phyloP scores from a whole-genome alignment of 2,888 invertebrate species.

The Listrodromus nycthemerus region DNA sequence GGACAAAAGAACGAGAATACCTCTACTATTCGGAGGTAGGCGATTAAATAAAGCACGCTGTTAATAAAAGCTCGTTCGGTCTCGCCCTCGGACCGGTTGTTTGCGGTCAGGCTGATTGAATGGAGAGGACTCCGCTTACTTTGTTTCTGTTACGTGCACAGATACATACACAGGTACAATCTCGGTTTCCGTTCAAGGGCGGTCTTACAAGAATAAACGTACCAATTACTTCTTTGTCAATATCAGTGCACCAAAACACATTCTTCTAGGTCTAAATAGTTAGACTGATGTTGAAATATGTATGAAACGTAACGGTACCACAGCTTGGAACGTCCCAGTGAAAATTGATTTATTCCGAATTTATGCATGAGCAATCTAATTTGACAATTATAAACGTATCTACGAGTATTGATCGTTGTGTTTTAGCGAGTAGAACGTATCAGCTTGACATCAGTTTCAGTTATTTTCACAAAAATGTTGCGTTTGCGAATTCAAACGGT shows the following conservation, averaged over 20 bases:
- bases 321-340: no score
- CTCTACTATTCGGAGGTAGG: conserved; percentile 23
- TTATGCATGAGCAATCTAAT: no score
- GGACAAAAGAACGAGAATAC: conserved; percentile 46
- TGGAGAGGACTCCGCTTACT: conserved; percentile 31
- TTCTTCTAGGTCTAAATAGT: neutral
- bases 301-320: no score
- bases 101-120: conserved; percentile 44
- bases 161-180: neutral
- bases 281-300: neutral
- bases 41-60: conserved; percentile 40
- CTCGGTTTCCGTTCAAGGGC: conserved; percentile 6
- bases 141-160: neutral
- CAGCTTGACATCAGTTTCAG: no score
- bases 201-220: conserved; percentile 30
- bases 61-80: conserved; percentile 35
- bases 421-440: no score
- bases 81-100: conserved; percentile 29
- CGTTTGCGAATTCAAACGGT: conserved; percentile 10
- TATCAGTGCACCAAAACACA: neutral
- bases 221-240: conserved; percentile 44
- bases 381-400: no score
- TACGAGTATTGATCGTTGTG: no score
- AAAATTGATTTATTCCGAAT: no score
- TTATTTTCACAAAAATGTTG: no score